Evolutionary conservation across 2,797 vertebrate species (phyloP), one percentile per base, ranked within the genome.

Genomic region (Hypotaenidia philippensis): DNA sequence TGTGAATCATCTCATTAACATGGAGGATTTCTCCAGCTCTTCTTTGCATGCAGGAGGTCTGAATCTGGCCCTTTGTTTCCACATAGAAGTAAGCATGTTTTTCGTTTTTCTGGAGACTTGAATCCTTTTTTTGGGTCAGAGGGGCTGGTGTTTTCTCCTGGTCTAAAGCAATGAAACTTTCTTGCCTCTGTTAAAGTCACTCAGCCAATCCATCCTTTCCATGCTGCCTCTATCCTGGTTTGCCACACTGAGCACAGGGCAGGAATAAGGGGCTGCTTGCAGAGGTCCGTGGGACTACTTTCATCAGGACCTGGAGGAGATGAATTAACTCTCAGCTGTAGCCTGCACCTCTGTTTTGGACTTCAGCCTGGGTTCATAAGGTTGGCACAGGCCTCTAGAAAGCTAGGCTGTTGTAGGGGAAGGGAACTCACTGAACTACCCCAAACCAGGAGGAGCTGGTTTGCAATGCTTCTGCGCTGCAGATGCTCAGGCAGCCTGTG

Each of bases 331-430:
- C 49, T 10, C 38, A 61, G 25, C 10, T 4, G 3, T 1, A 26
- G 23, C 21, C 19, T 3, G 20, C 27, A 4, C 4, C 0, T 21
- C 34, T 22, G 1, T 13, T 44, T 18, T 29, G 55, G 25, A 40
- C 17, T 2, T 4, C 11, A 63, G 45, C 18, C 38, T 4, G 23
- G 20, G 55, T 18, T 25, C 23, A 2, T 0, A 5, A 27, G 18
- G 22, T 20, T 41, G 80, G 38, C 34, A 27, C 0, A 0, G 13
- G 20, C 5, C 32, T 41, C 56, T 60, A 34, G 72, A 63, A 68
- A 6, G 0, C 1, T 0, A 6, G 5, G 49, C 10, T 38, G 0
- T 0, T 4, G 34, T 1, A n/a, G 71, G 34, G 11, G n/a, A 70
- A 52, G 45, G 44, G 45, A 71, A 26, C 2, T 4, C 34, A 3